Evolutionary conservation across 2,113 vertebrate genomes (phyloP).

Genomic region (Lonchura striata): DNA sequence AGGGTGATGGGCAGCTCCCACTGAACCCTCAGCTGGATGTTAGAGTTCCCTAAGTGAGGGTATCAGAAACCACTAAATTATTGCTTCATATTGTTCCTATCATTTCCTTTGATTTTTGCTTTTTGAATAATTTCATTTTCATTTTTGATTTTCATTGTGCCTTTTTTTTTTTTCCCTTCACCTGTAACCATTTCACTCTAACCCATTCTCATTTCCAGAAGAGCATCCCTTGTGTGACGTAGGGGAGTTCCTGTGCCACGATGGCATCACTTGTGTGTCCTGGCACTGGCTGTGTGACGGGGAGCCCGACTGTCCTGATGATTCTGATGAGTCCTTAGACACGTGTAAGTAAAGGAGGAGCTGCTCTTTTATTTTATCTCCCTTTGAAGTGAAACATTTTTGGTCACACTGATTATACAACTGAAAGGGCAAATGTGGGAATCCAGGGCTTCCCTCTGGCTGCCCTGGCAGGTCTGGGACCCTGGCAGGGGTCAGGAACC

Average conservation of each 20-base stretch:
- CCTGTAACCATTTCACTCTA: conserved; percentile 45
- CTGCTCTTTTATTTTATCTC: not conserved
- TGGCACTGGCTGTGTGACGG: conserved; percentile 93
- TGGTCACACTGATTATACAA: accelerated
- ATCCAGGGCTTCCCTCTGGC: too few species aligned
- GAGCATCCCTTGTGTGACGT: conserved; percentile 84
- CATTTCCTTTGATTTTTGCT: not conserved
- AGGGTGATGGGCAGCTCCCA: not conserved
- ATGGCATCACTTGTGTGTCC: conserved; percentile 84
- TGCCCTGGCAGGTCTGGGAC: too few species aligned
- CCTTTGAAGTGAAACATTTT: not conserved
- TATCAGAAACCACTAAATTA: not conserved
- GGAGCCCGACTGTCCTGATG: conserved; percentile 90
- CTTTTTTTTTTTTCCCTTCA: not conserved
- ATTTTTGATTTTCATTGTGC: not conserved
- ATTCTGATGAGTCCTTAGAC: conserved; percentile 85
- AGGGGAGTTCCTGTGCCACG: conserved; percentile 90
- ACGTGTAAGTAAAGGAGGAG: conserved; percentile 83
- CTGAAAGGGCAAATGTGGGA: not conserved
- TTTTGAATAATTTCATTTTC: not conserved
- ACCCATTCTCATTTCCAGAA: conserved; percentile 79
- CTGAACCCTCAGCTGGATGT: not conserved
- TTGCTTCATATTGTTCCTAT: not conserved
- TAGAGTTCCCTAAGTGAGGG: not conserved
- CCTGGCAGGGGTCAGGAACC: too few species aligned